phyloP scores from a whole-genome alignment of 2,888 invertebrate species.

The Sialis fuliginosa region DNA sequence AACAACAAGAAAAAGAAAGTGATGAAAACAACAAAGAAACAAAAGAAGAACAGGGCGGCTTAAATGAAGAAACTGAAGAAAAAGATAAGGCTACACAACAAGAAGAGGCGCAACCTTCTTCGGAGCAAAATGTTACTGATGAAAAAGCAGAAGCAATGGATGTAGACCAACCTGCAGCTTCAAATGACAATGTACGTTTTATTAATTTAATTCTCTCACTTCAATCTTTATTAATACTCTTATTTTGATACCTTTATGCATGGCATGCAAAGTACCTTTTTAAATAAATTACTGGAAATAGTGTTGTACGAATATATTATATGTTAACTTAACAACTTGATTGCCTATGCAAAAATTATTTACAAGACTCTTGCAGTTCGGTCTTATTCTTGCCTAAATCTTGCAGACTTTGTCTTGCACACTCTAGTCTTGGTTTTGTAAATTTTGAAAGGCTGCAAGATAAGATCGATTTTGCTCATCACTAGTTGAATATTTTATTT shows the following conservation, averaged over 20 bases:
- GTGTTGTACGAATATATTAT: too few relatives aligned
- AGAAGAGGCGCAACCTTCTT: slow-evolving; percentile 10
- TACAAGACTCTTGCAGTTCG: too few relatives aligned
- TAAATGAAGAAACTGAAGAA: slow-evolving; percentile 24
- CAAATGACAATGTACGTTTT: slow-evolving; percentile 26
- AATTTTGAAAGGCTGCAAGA: too few relatives aligned
- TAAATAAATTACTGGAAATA: too few relatives aligned
- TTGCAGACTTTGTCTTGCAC: too few relatives aligned
- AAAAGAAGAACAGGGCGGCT: slow-evolving; percentile 15
- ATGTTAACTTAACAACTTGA: too few relatives aligned
- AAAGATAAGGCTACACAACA: slow-evolving; percentile 15
- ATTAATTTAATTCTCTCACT: neutral
- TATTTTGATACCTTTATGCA: neutral
- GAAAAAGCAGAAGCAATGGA: slow-evolving; percentile 26
- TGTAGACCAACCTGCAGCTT: slow-evolving; percentile 23
- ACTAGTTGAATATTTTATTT: too few relatives aligned
- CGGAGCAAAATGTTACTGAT: slow-evolving; percentile 22
- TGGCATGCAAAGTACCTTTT: too few relatives aligned
- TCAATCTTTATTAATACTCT: neutral
- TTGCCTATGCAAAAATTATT: neutral
- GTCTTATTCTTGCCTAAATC: too few relatives aligned
- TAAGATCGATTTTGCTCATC: too few relatives aligned
- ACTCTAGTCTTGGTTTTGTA: too few relatives aligned
- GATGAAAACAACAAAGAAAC: slow-evolving; percentile 15
- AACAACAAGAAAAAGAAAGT: slow-evolving; percentile 9